Percentiles rank a stretch among this genome's conserved stretches.
These are phyloP conservation scores for Ondatra zibethicus DNA, from an alignment of 2,113 vertebrate species.

Conservation along the genomic window DNA sequence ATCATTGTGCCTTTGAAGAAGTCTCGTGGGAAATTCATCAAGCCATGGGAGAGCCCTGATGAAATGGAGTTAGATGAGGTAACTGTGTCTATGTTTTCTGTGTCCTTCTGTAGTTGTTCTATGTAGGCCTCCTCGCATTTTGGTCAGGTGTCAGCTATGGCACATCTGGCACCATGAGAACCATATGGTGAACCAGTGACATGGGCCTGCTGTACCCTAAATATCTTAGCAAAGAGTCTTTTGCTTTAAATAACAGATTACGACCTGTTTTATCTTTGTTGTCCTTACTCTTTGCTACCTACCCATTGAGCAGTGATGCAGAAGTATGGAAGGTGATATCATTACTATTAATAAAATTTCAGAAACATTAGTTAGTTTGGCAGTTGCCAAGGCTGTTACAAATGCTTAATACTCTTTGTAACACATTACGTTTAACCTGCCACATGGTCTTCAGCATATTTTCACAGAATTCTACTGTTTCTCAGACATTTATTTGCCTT, in stretches of 20 bases:
- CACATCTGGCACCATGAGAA: slow-evolving; percentile 44
- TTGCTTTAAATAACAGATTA: slow-evolving; percentile 80
- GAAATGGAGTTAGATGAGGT: slow-evolving; percentile 99
- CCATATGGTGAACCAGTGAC: not conserved
- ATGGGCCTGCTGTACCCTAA: slow-evolving; percentile 28
- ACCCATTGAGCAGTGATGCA: slow-evolving; percentile 67
- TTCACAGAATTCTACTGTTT: slow-evolving; percentile 53
- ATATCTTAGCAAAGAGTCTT: slow-evolving; percentile 59
- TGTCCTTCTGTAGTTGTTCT: slow-evolving; percentile 18
- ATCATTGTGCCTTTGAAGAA: slow-evolving; percentile 99
- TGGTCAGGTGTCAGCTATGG: slow-evolving; percentile 53
- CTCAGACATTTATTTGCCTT: slow-evolving; percentile 43
- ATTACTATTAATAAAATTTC: slow-evolving; percentile 75
- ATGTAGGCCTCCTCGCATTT: not conserved
- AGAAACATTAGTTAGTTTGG: slow-evolving; percentile 74
- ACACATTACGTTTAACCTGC: slow-evolving; percentile 76
- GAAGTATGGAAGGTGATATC: slow-evolving; percentile 80
- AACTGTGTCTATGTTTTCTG: slow-evolving; percentile 60
- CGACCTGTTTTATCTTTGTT: slow-evolving; percentile 77
- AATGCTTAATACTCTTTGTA: slow-evolving; percentile 74
- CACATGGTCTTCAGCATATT: slow-evolving; percentile 49
- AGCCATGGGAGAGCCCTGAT: slow-evolving; percentile 97
- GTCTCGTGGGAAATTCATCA: slow-evolving; percentile 97
- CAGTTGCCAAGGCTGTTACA: slow-evolving; percentile 74
- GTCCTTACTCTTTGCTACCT: slow-evolving; percentile 82